Percentiles rank a stretch among this genome's conserved stretches.
Conservation (phyloP, 2,888 invertebrate genomes). For the Drosophila demipolita region DNA sequence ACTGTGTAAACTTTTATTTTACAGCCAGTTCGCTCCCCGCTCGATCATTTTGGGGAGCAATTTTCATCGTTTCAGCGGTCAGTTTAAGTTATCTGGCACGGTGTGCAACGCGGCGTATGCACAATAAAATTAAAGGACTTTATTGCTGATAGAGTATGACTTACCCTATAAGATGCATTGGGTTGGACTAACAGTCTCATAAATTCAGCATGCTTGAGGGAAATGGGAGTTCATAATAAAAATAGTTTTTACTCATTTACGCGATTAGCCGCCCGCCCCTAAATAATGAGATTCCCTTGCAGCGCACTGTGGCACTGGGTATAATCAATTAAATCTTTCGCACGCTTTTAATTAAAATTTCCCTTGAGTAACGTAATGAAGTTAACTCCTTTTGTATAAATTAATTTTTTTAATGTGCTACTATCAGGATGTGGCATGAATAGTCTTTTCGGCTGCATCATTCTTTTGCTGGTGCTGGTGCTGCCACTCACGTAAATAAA, state of each 20-base stretch:
- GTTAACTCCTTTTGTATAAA: conserved; percentile 59
- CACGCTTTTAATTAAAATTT: conserved; percentile 77
- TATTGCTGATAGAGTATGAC: background rate
- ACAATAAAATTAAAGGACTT: conserved; percentile 18
- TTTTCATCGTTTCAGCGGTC: conserved; percentile 64
- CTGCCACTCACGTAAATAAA: conserved; percentile 69
- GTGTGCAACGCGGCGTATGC: conserved; percentile 39
- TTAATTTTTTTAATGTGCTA: conserved; percentile 8
- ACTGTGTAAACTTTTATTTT: conserved; percentile 72
- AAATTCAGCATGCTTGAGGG: background rate
- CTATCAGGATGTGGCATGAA: conserved; percentile 39
- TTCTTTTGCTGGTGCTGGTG: conserved; percentile 1
- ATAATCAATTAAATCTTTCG: conserved; percentile 76
- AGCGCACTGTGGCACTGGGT: conserved; percentile 30
- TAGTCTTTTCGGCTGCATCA: conserved; percentile 46
- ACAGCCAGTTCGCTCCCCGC: conserved; percentile 9
- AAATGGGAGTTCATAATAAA: background rate
- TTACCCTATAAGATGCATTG: conserved; percentile 17
- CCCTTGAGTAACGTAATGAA: conserved; percentile 67
- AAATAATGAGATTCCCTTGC: conserved; percentile 3
- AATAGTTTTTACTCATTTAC: background rate
- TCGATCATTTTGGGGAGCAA: conserved; percentile 47
- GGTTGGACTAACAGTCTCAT: background rate
- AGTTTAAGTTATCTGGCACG: conserved; percentile 20
- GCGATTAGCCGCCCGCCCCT: background rate